Conservation (phyloP, 2,888 invertebrate species). For the Strigamia crassipes region DNA sequence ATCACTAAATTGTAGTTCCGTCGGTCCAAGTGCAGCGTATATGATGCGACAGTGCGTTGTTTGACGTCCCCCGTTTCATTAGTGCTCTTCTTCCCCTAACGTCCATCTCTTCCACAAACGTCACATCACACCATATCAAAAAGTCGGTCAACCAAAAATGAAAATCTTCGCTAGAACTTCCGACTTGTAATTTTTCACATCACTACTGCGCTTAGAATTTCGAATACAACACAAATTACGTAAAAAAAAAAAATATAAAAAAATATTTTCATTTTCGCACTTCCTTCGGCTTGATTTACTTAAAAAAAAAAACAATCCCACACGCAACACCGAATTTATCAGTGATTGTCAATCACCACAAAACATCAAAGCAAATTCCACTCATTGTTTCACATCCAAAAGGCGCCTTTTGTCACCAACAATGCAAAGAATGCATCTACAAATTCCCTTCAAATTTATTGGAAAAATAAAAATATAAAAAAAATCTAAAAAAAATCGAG, state of each 20-base stretch:
- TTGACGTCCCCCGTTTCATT: slow-evolving; percentile 34
- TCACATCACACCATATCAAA: neutral
- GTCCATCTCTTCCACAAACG: slow-evolving; percentile 1
- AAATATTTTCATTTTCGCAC: neutral
- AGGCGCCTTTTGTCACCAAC: slow-evolving; percentile 11
- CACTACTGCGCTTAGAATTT: too few species aligned
- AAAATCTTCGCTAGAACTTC: too few species aligned
- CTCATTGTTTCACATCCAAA: slow-evolving; percentile 19
- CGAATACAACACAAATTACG: too few species aligned
- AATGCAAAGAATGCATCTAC: neutral
- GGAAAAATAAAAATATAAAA: neutral
- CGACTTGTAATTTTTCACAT: too few species aligned
- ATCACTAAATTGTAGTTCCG: neutral
- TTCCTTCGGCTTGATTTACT: neutral
- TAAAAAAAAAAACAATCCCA: neutral
- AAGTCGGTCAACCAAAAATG: slow-evolving; percentile 14
- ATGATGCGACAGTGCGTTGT: neutral
- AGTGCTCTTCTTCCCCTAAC: neutral
- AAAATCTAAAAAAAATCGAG: too few species aligned
- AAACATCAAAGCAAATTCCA: slow-evolving; percentile 28
- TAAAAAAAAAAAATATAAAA: neutral
- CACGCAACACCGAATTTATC: slow-evolving; percentile 1
- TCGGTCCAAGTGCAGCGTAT: neutral
- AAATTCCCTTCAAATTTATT: neutral
- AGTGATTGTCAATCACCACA: neutral